Evolutionary conservation across 2,113 vertebrate species (phyloP).

Genomic region (Myodes glareolus): DNA sequence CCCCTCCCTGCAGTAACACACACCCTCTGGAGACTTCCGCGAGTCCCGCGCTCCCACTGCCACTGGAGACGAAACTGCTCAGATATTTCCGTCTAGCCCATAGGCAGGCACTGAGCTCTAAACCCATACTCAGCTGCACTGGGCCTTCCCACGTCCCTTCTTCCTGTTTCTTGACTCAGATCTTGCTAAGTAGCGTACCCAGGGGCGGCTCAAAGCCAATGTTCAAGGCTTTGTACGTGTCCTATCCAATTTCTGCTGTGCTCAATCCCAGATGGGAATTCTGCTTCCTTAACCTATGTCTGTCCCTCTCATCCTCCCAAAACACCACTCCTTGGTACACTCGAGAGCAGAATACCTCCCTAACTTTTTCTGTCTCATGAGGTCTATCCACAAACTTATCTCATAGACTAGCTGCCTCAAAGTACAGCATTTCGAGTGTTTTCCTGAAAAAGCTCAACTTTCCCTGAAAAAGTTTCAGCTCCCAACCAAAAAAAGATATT

Average conservation of each 20-base stretch:
- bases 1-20: background rate
- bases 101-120: background rate
- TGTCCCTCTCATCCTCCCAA: background rate
- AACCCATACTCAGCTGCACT: background rate
- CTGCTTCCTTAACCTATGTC: background rate
- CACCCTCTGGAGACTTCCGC: background rate
- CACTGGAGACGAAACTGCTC: background rate
- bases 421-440: background rate
- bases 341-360: background rate
- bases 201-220: background rate
- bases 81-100: background rate
- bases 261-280: background rate
- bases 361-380: background rate
- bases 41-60: background rate
- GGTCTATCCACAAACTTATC: background rate
- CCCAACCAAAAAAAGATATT: background rate
- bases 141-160: background rate
- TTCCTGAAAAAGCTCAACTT: background rate
- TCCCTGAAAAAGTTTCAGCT: background rate
- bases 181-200: background rate
- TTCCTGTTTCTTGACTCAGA: background rate
- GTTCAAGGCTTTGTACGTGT: background rate
- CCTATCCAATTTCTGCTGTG: background rate
- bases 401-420: background rate
- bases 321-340: background rate